Percentiles rank a stretch among this genome's conserved stretches.
phyloP scores from a whole-genome alignment of 2,888 invertebrate genomes.

The Elaeidobius kamerunicus region DNA sequence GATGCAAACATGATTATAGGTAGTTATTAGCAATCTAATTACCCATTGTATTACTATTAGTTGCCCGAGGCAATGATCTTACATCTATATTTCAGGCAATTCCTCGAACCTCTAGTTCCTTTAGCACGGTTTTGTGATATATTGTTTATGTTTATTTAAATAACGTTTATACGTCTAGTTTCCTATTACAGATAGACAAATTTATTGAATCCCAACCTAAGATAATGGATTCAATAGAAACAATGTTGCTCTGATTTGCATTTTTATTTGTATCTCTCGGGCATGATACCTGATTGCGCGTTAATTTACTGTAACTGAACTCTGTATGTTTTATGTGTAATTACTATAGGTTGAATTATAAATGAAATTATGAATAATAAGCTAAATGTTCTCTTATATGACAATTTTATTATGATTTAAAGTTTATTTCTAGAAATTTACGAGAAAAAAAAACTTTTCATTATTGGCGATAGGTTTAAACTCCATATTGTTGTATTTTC shows the following conservation, averaged over 20 bases:
- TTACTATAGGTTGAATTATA: no score
- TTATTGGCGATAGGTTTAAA: no score
- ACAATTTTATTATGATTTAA: no score
- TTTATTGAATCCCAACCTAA: constrained; percentile 7
- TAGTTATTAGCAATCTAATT: constrained; percentile 18
- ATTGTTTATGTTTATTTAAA: constrained; percentile 21
- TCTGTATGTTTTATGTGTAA: no score
- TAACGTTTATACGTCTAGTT: constrained; percentile 19
- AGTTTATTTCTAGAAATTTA: no score
- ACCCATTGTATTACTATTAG: constrained; percentile 16
- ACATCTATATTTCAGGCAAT: constrained; percentile 15
- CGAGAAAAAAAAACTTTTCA: no score
- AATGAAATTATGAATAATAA: no score
- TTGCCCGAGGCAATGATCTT: constrained; percentile 5
- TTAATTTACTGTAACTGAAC: background rate
- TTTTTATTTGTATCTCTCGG: constrained; percentile 1
- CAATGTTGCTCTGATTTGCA: constrained; percentile 13
- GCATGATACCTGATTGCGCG: background rate
- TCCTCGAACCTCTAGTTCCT: constrained; percentile 18
- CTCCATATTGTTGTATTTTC: no score
- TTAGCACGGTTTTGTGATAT: constrained; percentile 13
- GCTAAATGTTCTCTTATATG: no score
- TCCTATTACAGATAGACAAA: constrained; percentile 16
- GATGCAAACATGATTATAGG: constrained; percentile 9
- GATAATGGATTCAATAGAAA: constrained; percentile 11